Base-by-base conservation (phyloP, 2,888 invertebrate genomes). In the Cryptophagus acutangulus region DNA sequence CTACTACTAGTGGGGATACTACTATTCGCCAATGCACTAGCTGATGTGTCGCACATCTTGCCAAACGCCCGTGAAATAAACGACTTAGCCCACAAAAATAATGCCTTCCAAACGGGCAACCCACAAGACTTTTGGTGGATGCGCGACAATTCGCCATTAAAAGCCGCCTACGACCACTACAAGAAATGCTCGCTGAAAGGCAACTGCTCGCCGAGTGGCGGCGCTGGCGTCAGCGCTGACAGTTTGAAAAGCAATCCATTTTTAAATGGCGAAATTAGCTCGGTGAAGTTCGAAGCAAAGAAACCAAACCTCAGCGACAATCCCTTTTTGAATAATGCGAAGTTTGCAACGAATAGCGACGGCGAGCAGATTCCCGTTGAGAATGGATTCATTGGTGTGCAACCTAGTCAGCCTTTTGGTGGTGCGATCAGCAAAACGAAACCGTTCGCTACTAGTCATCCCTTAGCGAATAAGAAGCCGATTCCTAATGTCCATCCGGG, bases 101-200 rank as follows among this genome's bases (percentile, higher is more conserved):
- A 43, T 33, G 52, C 49, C 14, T 46, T 51, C 39, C 38, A 46
- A 9, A 31, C 49, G n/a, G 47, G 49, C 8, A 46, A 50, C 37
- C 73, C 74, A 17, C 73, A 74, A 61, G 68, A 71, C 45, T 78
- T 73, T 62, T 80, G 79, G 79, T 80, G 79, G 80, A 74, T 76
- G 71, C 71, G 71, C 43, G 66, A 74, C 16, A 67, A 78, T 49
- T 77, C 76, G 1, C 79, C 79, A 0, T 74, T 81, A 60, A 76
- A 76, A 52, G 70, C 67, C 35, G 65, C 70, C 1, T 63, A 66
- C 40, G 70, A 68, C 1, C 65, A 63, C 34, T 67, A 59, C 50
- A 64, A 63, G 43, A 65, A 65, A 46, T 70, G 68, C 49, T 49
- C 60, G 4, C 46, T 52, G 28, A 62, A 62, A 34, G 62, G 61